Evolutionary conservation across 2,797 vertebrate genomes (phyloP).

Genomic region (Hippopotamyrus pictus): DNA sequence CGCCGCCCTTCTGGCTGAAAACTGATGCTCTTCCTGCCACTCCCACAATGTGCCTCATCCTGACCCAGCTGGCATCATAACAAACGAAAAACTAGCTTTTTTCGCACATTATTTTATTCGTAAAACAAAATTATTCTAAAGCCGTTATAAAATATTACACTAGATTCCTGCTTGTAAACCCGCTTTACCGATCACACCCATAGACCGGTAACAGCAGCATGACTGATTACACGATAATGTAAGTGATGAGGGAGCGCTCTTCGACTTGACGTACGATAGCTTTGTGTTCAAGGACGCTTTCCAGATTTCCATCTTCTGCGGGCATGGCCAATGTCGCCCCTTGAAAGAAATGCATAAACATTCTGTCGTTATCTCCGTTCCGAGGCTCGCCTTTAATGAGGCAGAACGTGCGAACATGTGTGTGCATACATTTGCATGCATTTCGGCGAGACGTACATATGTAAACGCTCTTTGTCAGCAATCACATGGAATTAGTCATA

Average conservation of each 20-base stretch:
- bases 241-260: not conserved
- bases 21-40: slow-evolving; percentile 84
- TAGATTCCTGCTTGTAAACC: not conserved
- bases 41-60: slow-evolving; percentile 82
- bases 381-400: not conserved
- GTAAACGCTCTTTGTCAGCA: slow-evolving; percentile 10
- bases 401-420: not conserved
- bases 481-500: slow-evolving; percentile 14
- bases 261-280: slow-evolving; percentile 70
- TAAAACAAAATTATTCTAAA: not conserved
- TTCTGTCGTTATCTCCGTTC: not conserved
- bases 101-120: not conserved
- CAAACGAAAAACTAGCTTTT: not conserved
- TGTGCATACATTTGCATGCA: slow-evolving; percentile 8
- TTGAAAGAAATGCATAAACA: slow-evolving; percentile 31
- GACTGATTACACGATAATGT: not conserved
- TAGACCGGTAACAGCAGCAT: not conserved
- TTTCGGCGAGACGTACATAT: not conserved
- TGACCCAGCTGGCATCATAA: slow-evolving; percentile 66
- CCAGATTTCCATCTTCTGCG: slow-evolving; percentile 74
- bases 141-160: not conserved
- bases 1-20: slow-evolving; percentile 81
- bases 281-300: slow-evolving; percentile 76
- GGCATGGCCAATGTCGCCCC: slow-evolving; percentile 44
- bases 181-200: not conserved